Conservation (phyloP, 2,888 invertebrate species). For the Mythimna albipuncta region DNA sequence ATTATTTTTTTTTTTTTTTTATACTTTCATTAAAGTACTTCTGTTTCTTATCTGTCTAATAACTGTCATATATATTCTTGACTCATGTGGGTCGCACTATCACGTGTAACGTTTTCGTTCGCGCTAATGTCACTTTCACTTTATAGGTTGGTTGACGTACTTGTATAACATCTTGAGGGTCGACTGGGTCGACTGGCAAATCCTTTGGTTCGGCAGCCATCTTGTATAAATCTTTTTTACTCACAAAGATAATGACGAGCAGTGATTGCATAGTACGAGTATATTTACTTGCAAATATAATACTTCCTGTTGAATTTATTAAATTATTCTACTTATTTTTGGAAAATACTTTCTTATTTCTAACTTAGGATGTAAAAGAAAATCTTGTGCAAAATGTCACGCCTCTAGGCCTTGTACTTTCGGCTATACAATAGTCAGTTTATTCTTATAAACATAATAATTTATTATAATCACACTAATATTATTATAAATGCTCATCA, state of each 20-base stretch:
- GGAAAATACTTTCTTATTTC: no score
- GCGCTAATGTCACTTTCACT: slow-evolving; percentile 60
- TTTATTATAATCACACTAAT: no score
- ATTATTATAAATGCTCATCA: no score
- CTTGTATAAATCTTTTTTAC: slow-evolving; percentile 44
- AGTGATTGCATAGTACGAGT: slow-evolving; percentile 6
- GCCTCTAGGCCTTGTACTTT: no score
- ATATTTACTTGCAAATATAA: slow-evolving; percentile 16
- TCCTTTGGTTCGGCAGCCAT: slow-evolving; percentile 36
- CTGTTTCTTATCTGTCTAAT: slow-evolving; percentile 39
- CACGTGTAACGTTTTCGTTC: slow-evolving; percentile 63
- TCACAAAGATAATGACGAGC: neutral
- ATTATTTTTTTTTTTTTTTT: neutral
- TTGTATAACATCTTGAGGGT: slow-evolving; percentile 60
- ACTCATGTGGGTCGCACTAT: slow-evolving; percentile 53
- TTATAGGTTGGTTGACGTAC: slow-evolving; percentile 50
- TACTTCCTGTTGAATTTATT: slow-evolving; percentile 15
- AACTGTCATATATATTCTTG: slow-evolving; percentile 45
- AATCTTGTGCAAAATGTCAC: no score
- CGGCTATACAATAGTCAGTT: no score
- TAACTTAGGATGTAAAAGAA: no score
- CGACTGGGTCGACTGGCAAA: slow-evolving; percentile 53
- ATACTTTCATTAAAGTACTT: slow-evolving; percentile 17
- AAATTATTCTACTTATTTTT: neutral
- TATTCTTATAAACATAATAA: no score